These are phyloP conservation scores for Lethenteron camtschaticum DNA, from an alignment of 2,113 vertebrate genomes.

Conservation along the genomic window DNA sequence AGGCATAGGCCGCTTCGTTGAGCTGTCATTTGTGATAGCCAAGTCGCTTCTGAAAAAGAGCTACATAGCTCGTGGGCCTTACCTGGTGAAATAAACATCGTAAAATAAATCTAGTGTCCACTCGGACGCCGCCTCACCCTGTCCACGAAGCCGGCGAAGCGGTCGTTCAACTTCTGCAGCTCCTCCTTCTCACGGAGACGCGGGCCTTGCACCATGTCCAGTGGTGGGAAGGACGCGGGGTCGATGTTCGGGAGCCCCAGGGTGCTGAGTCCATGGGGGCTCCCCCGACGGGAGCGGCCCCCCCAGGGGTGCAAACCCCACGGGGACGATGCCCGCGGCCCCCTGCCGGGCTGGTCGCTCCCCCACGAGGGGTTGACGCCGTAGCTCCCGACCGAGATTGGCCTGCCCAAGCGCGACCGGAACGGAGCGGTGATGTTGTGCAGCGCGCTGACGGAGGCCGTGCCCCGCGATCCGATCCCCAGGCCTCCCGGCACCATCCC, in stretches of 20 bases:
- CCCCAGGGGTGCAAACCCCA: neutral
- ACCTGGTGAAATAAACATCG: too few relatives aligned
- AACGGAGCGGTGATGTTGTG: conserved; percentile 1
- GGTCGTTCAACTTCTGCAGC: neutral
- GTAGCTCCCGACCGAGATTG: neutral
- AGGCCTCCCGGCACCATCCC: neutral
- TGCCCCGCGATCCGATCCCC: neutral
- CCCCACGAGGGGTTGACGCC: neutral
- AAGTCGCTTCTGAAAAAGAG: too few relatives aligned
- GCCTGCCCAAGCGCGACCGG: neutral
- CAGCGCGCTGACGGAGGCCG: neutral
- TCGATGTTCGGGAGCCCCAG: neutral
- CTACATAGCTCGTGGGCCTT: too few relatives aligned
- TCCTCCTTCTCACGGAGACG: neutral
- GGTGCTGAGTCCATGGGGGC: neutral
- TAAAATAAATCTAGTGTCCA: too few relatives aligned
- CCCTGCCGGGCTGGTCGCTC: neutral
- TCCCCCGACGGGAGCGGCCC: neutral
- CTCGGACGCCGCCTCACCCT: neutral
- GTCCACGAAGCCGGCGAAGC: conserved; percentile 4
- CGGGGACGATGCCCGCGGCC: neutral
- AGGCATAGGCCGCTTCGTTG: too few relatives aligned
- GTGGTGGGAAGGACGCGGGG: neutral
- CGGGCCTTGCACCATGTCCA: neutral
- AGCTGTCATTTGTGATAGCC: too few relatives aligned